A percentile compares a stretch with the other conserved stretches of the same genome.
phyloP scores from a whole-genome alignment of 2,888 invertebrate genomes.

The Apotomis turbidana region DNA sequence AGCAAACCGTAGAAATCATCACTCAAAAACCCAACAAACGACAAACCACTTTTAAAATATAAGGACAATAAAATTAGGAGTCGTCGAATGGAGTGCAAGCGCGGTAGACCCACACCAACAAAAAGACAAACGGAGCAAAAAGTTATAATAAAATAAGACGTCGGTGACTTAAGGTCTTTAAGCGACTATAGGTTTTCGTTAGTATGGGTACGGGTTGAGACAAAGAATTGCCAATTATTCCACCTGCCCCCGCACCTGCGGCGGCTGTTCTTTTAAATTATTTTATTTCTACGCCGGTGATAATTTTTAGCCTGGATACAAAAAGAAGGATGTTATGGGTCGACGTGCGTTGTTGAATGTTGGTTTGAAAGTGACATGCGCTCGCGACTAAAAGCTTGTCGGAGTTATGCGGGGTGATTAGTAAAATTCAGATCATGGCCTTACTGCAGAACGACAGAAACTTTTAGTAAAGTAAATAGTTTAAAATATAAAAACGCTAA shows the following conservation, averaged over 20 bases:
- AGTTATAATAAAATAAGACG: conserved; percentile 64
- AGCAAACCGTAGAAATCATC: conserved; percentile 15
- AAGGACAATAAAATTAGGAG: conserved; percentile 42
- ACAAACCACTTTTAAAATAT: conserved; percentile 33
- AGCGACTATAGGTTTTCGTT: conserved; percentile 67
- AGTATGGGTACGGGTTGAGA: conserved; percentile 67
- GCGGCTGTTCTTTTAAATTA: conserved; percentile 74
- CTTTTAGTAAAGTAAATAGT: neutral
- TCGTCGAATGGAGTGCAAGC: conserved; percentile 39
- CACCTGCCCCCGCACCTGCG: conserved; percentile 82
- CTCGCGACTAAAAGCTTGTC: conserved; percentile 4
- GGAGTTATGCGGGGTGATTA: conserved; percentile 3
- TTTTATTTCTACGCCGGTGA: conserved; percentile 79
- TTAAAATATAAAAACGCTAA: no score
- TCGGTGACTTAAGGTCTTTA: conserved; percentile 63
- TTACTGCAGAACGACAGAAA: neutral
- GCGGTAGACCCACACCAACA: conserved; percentile 40
- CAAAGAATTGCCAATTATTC: conserved; percentile 83
- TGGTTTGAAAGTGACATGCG: conserved; percentile 30
- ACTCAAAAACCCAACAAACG: conserved; percentile 23
- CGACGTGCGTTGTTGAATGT: conserved; percentile 53
- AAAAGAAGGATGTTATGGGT: conserved; percentile 42
- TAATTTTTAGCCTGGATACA: conserved; percentile 65
- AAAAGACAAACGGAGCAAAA: conserved; percentile 47
- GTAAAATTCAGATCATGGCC: neutral